Evolutionary conservation across 2,113 vertebrate species (phyloP), one percentile per base, ranked within the genome.

Genomic region (Petrocephalus microphthalmus): DNA sequence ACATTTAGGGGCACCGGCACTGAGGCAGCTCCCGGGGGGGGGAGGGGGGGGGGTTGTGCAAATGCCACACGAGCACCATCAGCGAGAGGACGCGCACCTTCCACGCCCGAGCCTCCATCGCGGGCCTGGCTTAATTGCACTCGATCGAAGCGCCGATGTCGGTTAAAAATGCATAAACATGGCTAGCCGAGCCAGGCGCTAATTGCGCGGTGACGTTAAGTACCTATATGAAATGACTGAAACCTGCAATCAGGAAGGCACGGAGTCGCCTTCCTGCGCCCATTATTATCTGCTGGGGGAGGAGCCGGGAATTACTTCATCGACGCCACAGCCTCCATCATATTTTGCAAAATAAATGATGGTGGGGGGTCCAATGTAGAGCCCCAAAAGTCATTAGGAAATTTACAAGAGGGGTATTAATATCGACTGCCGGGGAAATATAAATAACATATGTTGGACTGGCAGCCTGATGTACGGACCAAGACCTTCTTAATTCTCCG

Each of bases 1-100:
- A 87, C 86, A 87, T 87, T 87, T 87, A 87, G n/a, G 33, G 57
- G 25, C 47, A 25, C 51, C 60, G 17, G 60, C 5, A 22, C 45
- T 33, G 86, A 52, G 45, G 25, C 19, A 67, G 57, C 42, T 51
- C n/a, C 15, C 25, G 19, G 47, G 8, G 71, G 60, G 84, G 42
- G 42, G n/a, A n/a, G 19, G 47, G 8, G 71, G 60, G 19, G 47
- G 8, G 71, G 60, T 11, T 20, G 47, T 74, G 86, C 47, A 87
- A 71, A 74, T 87, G 86, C 42, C 60, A 52, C 47, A 29, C 7
- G 25, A 20, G 47, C 60, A 87, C 86, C 71, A 71, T 33, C 64
- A 52, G n/a, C 17, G 25, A 87, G 81, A 19, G 42, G 17, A 22
- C 42, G 20, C 20, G 2, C 20, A 15, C 47, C 60, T 87, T 51